Percentiles rank a stretch among this genome's conserved stretches.
Conservation (phyloP, 2,888 invertebrate species). For the Ferdinandea cuprea region DNA sequence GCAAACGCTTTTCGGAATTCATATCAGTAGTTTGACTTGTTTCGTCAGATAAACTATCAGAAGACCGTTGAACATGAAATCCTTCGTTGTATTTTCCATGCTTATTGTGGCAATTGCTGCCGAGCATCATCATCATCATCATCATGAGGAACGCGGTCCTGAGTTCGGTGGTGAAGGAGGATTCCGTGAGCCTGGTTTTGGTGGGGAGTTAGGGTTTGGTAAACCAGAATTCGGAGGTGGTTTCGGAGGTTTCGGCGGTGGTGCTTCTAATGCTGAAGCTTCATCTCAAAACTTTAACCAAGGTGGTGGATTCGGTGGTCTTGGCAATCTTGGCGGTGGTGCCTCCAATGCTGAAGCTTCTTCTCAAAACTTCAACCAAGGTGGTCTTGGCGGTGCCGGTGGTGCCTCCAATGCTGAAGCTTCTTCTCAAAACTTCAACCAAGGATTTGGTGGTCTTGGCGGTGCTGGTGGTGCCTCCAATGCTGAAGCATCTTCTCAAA, state of each 20-base stretch:
- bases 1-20: background rate
- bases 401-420: conserved; percentile 26
- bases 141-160: background rate
- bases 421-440: conserved; percentile 28
- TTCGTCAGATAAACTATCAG: conserved; percentile 64
- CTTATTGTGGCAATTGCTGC: conserved; percentile 77
- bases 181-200: too few relatives aligned
- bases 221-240: conserved; percentile 40
- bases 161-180: too few relatives aligned
- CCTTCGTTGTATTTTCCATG: conserved; percentile 77
- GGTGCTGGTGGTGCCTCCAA: conserved; percentile 36
- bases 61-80: conserved; percentile 76
- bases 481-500: conserved; percentile 40
- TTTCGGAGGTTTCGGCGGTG: conserved; percentile 28
- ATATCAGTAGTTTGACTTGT: conserved; percentile 43
- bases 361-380: background rate
- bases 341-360: background rate
- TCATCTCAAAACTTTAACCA: conserved; percentile 12
- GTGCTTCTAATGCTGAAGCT: conserved; percentile 43
- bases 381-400: conserved; percentile 13
- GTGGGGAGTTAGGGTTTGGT: background rate
- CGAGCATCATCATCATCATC: conserved; percentile 63
- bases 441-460: conserved; percentile 20
- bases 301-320: background rate
- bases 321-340: background rate